Percentiles rank a stretch among this genome's conserved stretches.
Evolutionary conservation across 30 jellyfish, hydroid and myxozoan genomes (phyloP).

Genomic region (Turritopsis rubra): DNA sequence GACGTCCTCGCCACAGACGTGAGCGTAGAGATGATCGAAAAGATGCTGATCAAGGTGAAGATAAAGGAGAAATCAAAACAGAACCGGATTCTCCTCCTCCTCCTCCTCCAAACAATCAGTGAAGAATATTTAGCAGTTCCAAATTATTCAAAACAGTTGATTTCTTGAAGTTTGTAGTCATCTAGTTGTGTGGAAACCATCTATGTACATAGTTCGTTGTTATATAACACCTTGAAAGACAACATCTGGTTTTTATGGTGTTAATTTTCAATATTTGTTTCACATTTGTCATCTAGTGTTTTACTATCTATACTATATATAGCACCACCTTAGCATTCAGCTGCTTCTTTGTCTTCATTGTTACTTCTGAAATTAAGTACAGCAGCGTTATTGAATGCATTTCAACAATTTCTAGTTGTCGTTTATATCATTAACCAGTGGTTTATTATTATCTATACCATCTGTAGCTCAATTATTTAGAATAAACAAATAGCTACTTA

Average conservation of each 20-base stretch:
- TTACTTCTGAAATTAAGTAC: not conserved
- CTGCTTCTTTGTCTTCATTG: not conserved
- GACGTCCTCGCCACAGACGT: slow-evolving; percentile 23
- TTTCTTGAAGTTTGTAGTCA: not conserved
- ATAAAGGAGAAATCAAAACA: not conserved
- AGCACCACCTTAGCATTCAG: not conserved
- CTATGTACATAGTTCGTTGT: not conserved
- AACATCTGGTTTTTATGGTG: not conserved
- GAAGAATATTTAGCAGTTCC: not conserved
- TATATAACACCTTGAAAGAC: not conserved
- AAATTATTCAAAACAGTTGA: not conserved
- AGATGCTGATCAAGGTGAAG: not conserved
- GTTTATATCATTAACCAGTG: not conserved
- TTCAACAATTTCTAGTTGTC: not conserved
- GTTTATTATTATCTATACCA: not conserved
- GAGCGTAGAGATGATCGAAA: not conserved
- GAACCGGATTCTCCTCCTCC: slow-evolving; percentile 10
- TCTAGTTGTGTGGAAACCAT: not conserved
- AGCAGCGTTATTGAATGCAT: not conserved
- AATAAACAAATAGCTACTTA: not conserved
- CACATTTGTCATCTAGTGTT: not conserved
- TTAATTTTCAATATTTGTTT: not conserved
- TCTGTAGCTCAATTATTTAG: not conserved
- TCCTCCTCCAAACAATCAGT: not conserved
- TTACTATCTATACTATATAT: not conserved